Percentiles rank a stretch among this genome's conserved stretches.
Conservation (phyloP, 2,797 vertebrate genomes). For the Smutsia gigantea region DNA sequence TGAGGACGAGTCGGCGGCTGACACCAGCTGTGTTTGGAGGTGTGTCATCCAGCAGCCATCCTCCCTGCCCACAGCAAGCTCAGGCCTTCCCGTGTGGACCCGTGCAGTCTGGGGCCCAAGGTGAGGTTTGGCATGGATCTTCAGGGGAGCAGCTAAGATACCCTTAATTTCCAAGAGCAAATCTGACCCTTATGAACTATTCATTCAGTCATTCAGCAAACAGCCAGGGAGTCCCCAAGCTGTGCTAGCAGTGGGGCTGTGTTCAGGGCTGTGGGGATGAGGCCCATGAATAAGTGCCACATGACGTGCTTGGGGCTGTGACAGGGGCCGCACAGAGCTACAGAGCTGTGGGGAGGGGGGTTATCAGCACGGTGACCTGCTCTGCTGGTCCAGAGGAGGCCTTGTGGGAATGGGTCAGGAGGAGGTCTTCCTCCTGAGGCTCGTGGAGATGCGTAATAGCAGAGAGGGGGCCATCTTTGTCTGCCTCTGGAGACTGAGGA, state of each 20-base stretch:
- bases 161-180: conserved; percentile 40
- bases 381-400: not conserved
- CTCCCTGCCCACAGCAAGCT: not conserved
- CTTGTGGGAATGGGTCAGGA: not conserved
- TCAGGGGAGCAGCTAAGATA: not conserved
- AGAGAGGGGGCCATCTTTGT: not conserved
- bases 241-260: not conserved
- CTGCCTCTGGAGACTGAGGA: not conserved
- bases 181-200: conserved; percentile 49
- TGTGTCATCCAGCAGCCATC: not conserved
- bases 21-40: not conserved
- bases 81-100: not conserved
- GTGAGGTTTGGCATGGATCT: not conserved
- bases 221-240: not conserved
- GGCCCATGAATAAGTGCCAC: not conserved
- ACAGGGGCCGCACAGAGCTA: not conserved
- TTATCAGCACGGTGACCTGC: not conserved
- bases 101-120: not conserved
- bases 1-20: conserved; percentile 35
- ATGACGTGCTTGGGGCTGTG: not conserved
- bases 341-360: not conserved
- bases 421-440: not conserved
- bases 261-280: not conserved
- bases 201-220: conserved; percentile 32
- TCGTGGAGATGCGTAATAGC: accelerated